Percentiles rank a stretch among this genome's conserved stretches.
These are phyloP conservation scores for Semaprochilodus insignis DNA, from an alignment of 2,797 vertebrate species.

Conservation along the genomic window DNA sequence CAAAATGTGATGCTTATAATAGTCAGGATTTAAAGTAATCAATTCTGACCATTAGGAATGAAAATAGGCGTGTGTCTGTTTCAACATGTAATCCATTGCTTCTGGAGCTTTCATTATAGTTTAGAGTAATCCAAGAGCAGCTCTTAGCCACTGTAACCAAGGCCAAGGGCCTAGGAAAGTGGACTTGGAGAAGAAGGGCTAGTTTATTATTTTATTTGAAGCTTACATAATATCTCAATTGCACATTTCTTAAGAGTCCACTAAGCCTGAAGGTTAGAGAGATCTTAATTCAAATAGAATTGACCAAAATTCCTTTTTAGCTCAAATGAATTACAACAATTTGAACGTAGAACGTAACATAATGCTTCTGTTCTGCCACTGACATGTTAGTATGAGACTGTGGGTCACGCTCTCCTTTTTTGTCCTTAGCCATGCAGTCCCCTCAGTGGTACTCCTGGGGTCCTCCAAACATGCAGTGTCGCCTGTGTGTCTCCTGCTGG, in stretches of 20 bases:
- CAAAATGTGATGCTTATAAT: conserved; percentile 14
- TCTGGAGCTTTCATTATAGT: background rate
- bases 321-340: too few species aligned
- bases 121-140: too few species aligned
- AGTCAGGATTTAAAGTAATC: conserved; percentile 27
- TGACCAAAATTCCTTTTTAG: too few species aligned
- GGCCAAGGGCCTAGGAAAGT: too few species aligned
- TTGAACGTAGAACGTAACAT: background rate
- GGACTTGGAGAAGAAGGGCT: too few species aligned
- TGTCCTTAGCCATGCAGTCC: conserved; percentile 88
- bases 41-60: conserved; percentile 21
- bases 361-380: background rate
- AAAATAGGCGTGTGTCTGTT: background rate
- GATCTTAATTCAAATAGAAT: too few species aligned
- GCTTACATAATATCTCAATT: too few species aligned
- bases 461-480: conserved; percentile 97
- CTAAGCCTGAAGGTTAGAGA: too few species aligned
- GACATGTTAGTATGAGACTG: background rate
- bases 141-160: too few species aligned
- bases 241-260: too few species aligned
- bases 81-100: conserved; percentile 21
- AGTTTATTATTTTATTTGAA: too few species aligned
- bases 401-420: background rate
- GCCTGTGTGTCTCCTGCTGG: conserved; percentile 95
- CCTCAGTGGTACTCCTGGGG: conserved; percentile 99